Percentiles rank a stretch among this genome's conserved stretches.
Conservation (phyloP, 2,113 vertebrate species). For the Nipponia nippon region DNA sequence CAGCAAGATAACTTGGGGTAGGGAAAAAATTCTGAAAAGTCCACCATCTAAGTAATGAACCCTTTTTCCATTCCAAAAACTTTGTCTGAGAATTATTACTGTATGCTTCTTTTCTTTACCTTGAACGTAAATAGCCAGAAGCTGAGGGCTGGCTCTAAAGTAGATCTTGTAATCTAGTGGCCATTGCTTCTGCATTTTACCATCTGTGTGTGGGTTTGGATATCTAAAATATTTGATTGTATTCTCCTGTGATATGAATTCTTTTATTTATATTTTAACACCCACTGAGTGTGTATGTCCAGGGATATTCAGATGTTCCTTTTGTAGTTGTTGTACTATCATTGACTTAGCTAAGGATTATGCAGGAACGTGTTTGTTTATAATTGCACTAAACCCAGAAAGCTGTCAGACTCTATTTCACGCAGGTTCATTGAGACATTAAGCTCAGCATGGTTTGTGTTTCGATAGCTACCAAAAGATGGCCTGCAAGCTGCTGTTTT, state of each 20-base stretch:
- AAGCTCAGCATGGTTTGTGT: background rate
- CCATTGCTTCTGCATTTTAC: background rate
- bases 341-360: background rate
- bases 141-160: background rate
- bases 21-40: background rate
- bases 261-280: background rate
- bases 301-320: background rate
- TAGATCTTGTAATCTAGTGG: background rate
- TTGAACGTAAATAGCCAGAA: background rate
- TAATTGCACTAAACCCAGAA: background rate
- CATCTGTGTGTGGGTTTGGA: rapidly evolving
- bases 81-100: background rate
- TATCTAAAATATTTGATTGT: background rate
- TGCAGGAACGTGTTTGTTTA: background rate
- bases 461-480: background rate
- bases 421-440: background rate
- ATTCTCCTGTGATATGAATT: background rate
- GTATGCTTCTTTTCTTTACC: background rate
- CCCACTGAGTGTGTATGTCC: background rate
- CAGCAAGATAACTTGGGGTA: background rate
- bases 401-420: background rate
- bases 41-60: background rate
- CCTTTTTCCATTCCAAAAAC: background rate
- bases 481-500: background rate
- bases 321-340: background rate